These are phyloP conservation scores for Macropus fuliginosus DNA, from an alignment of 2,797 vertebrate species.

Conservation along the genomic window DNA sequence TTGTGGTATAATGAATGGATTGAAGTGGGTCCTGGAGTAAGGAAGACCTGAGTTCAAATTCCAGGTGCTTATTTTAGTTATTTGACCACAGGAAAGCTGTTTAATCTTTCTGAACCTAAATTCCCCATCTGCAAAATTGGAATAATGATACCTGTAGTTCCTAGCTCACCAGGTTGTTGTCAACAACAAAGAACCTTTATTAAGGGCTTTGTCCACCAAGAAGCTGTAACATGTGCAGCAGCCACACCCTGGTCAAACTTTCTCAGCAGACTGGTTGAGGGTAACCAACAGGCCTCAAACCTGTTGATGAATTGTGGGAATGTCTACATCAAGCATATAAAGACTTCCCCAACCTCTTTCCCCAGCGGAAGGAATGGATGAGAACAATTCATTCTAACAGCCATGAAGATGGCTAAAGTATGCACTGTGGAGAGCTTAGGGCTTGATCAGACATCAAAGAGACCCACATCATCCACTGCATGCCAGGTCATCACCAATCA, in stretches of 20 bases:
- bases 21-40: not conserved
- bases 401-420: not conserved
- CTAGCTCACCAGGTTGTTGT: not conserved
- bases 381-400: not conserved
- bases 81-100: not conserved
- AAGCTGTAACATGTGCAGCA: not conserved
- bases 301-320: not conserved
- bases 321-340: not conserved
- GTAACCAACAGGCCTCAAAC: not conserved
- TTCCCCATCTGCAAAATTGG: not conserved
- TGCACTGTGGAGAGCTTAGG: not conserved
- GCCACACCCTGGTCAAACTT: not conserved
- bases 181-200: not conserved
- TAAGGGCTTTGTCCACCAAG: not conserved
- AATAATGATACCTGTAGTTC: not conserved
- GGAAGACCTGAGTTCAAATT: not conserved
- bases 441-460: not conserved
- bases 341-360: not conserved
- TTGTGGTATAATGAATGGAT: not conserved
- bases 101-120: not conserved
- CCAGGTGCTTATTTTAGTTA: not conserved
- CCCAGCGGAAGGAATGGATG: not conserved
- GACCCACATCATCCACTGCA: not conserved
- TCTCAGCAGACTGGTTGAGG: not conserved
- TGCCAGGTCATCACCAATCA: not conserved